Conservation (phyloP, 2,888 invertebrate genomes). For the Drosophila cyrtoloma region DNA sequence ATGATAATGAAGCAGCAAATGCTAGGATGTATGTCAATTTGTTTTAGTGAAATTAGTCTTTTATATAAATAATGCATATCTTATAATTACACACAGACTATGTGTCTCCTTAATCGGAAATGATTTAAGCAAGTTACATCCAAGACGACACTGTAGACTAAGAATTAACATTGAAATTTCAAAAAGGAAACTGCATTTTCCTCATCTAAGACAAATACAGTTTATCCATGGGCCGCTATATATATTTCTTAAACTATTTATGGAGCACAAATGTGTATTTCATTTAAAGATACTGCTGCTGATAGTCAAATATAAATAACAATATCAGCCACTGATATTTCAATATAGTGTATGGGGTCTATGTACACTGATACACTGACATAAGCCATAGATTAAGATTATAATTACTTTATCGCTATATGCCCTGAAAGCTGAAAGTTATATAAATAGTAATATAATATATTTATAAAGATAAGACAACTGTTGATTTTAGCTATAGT, state of each 20-base stretch:
- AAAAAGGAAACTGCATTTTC: background rate
- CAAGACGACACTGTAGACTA: too few relatives aligned
- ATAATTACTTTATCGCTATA: background rate
- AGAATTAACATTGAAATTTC: background rate
- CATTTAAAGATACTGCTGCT: background rate
- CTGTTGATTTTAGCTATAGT: background rate
- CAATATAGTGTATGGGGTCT: background rate
- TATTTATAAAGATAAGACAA: background rate
- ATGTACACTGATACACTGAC: background rate
- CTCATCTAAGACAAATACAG: background rate
- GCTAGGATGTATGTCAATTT: too few relatives aligned
- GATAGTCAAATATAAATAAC: background rate
- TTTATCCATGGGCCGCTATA: fast-evolving
- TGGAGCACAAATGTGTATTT: background rate
- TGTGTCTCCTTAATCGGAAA: background rate
- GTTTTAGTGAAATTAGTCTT: background rate
- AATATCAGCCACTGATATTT: background rate
- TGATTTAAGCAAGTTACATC: background rate
- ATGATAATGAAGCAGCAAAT: background rate
- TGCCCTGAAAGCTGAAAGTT: background rate
- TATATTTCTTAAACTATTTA: background rate
- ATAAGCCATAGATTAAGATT: background rate
- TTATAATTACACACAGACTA: background rate
- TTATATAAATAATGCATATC: background rate
- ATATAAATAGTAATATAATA: background rate